Conservation (phyloP, 2,888 invertebrate species). For the Drosophila quinaria region DNA sequence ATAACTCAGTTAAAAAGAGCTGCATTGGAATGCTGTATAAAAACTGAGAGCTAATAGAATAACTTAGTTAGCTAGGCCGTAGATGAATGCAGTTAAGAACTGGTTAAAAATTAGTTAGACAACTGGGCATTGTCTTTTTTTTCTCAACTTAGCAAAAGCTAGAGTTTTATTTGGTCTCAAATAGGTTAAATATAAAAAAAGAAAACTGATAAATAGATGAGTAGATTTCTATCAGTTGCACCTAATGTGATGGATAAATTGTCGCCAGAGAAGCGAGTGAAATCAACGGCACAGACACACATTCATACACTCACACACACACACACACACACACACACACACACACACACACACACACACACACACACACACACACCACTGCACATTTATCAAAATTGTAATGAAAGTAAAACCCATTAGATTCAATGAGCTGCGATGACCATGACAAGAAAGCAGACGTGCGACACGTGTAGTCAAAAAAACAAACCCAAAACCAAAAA, state of each 20-base stretch:
- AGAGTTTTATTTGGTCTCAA: background rate
- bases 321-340: background rate
- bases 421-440: conserved; percentile 70
- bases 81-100: conserved; percentile 8
- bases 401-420: conserved; percentile 81
- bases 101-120: conserved; percentile 3
- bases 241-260: conserved; percentile 18
- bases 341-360: conserved; percentile 12
- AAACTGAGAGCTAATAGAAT: conserved; percentile 1
- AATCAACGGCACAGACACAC: conserved; percentile 20
- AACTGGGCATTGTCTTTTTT: background rate
- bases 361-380: no score
- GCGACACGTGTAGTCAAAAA: conserved; percentile 55
- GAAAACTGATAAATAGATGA: background rate
- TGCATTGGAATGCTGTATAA: background rate
- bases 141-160: background rate
- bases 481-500: background rate
- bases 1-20: background rate
- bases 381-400: conserved; percentile 56
- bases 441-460: conserved; percentile 75
- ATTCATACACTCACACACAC: conserved; percentile 2
- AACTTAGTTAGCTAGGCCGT: background rate
- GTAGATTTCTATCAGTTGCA: conserved; percentile 17
- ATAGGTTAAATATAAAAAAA: background rate
- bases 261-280: conserved; percentile 25